Percentiles rank a stretch among this genome's conserved stretches.
Conservation (phyloP, 2,113 vertebrate species). For the Dromiciops gliroides region DNA sequence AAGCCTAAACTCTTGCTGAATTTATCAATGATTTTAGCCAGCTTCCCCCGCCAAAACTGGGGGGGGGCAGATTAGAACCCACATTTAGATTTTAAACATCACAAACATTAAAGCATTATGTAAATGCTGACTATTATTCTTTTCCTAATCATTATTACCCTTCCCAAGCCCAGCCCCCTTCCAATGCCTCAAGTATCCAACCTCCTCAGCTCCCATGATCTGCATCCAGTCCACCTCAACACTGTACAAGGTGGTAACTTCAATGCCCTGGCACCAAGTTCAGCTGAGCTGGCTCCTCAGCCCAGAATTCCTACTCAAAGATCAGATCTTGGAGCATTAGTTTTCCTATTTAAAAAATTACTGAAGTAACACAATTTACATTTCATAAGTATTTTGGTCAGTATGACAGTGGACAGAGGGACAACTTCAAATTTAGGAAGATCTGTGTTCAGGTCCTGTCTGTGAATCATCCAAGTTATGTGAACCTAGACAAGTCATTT, state of each 20-base stretch:
- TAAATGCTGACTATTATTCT: background rate
- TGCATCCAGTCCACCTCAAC: background rate
- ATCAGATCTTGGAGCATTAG: background rate
- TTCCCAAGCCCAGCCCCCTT: background rate
- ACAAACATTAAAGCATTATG: background rate
- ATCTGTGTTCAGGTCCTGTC: background rate
- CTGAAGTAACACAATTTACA: background rate
- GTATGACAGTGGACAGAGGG: background rate
- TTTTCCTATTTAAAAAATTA: background rate
- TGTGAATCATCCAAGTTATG: background rate
- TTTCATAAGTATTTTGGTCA: background rate
- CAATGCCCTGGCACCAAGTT: background rate
- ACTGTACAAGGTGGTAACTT: no score
- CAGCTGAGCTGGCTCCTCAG: background rate
- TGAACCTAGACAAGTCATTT: background rate
- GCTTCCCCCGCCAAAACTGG: no score
- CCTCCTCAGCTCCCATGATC: background rate
- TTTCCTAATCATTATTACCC: no score
- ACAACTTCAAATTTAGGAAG: background rate
- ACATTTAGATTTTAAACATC: no score
- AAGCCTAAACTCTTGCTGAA: no score
- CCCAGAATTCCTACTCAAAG: background rate
- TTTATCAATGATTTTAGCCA: no score
- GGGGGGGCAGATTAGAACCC: no score
- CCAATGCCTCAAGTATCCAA: background rate